These are phyloP conservation scores for Taeniopygia guttata DNA, from an alignment of 2,797 vertebrate species.

Conservation along the genomic window DNA sequence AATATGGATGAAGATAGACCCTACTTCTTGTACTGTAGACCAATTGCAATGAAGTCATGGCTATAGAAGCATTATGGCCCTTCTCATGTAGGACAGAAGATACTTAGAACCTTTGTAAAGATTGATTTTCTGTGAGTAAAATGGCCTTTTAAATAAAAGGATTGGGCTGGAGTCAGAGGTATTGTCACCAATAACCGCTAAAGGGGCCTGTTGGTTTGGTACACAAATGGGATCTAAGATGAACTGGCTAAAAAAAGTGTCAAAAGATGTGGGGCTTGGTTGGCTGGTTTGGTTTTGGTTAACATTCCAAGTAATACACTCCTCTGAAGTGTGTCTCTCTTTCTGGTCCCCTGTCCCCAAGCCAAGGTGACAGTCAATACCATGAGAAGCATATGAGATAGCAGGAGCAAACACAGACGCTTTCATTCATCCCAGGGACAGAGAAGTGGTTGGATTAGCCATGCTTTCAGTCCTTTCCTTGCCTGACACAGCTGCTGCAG, in stretches of 20 bases:
- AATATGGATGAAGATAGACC: neutral
- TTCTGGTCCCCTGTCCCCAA: rapidly evolving
- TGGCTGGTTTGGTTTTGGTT: neutral
- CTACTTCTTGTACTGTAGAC: neutral
- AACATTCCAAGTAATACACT: neutral
- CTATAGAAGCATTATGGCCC: neutral
- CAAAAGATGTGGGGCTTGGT: neutral
- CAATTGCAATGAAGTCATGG: neutral
- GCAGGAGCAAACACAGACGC: neutral
- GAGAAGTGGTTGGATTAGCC: neutral
- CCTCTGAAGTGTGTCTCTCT: neutral
- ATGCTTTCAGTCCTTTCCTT: neutral
- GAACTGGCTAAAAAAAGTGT: neutral
- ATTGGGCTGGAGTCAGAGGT: neutral
- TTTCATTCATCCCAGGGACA: neutral
- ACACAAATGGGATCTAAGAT: neutral
- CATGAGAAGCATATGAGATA: neutral
- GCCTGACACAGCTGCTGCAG: neutral
- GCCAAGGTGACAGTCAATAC: neutral
- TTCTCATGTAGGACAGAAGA: neutral
- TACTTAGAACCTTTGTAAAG: neutral
- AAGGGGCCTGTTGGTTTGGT: neutral
- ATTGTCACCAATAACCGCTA: neutral
- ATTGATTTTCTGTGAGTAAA: neutral
- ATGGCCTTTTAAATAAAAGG: neutral